Base-by-base conservation (phyloP, 2,888 invertebrate genomes). In the Megamerina dolium region DNA sequence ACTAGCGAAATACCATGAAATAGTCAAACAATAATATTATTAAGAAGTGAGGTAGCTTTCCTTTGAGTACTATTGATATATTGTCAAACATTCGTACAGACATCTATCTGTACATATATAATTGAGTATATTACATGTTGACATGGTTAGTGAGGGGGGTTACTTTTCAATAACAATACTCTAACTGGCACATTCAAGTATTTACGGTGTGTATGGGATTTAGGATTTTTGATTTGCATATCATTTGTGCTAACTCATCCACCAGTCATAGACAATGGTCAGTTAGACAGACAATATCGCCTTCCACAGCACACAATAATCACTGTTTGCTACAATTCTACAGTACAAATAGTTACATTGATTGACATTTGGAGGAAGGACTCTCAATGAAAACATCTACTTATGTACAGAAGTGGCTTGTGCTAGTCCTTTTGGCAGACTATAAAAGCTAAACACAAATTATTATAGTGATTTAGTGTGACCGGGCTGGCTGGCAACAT, bases 171-270 rank as follows among this genome's bases (percentile, higher is more conserved):
- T n/a, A n/a, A n/a, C n/a, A n/a, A n/a, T n/a, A n/a, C n/a, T n/a
- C n/a, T n/a, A n/a, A n/a, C n/a, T n/a, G n/a, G n/a, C n/a, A n/a
- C n/a, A n/a, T n/a, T n/a, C n/a, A n/a, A n/a, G n/a, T n/a, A n/a
- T n/a, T n/a, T n/a, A n/a, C n/a, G n/a, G n/a, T n/a, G n/a, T n/a
- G n/a, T n/a, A n/a, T n/a, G n/a, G n/a, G n/a, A n/a, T n/a, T n/a
- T n/a, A n/a, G n/a, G n/a, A 20, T 36, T 20, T 61, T 60, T 55
- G 61, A 60, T 64, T 64, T 64, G 61, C 63, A 65, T 64, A 64
- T 64, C 64, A 60, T 62, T 64, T 62, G 60, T 54, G 56, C 49
- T 48, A 51, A 54, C 49, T 54, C 54, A 52, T 54, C 50, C 44
- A 17, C 31, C 9, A 8, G 30, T 6, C 39, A 35, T 30, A 27